Evolutionary conservation across 2,113 vertebrate genomes (phyloP).

Genomic region (Riparia riparia): DNA sequence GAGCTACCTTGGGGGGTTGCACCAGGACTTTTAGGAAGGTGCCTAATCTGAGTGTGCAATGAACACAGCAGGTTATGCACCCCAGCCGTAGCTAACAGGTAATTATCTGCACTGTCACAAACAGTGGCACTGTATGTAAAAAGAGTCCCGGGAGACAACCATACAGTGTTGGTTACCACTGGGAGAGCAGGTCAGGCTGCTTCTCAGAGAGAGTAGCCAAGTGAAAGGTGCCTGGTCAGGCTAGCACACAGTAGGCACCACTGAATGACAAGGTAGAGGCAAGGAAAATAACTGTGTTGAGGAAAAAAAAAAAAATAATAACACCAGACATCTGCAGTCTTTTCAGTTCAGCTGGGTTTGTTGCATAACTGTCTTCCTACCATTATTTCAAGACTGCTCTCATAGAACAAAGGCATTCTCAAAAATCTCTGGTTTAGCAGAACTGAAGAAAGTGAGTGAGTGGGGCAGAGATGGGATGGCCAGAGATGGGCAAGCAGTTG

Average conservation of each 20-base stretch:
- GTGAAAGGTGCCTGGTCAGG: neutral
- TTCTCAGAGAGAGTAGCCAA: neutral
- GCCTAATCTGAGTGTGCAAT: neutral
- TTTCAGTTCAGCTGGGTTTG: neutral
- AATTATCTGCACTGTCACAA: neutral
- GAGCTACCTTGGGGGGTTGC: neutral
- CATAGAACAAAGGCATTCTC: neutral
- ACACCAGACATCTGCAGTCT: neutral
- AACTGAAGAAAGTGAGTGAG: neutral
- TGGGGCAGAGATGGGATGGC: neutral
- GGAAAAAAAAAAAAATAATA: neutral
- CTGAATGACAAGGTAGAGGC: neutral
- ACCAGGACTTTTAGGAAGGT: neutral
- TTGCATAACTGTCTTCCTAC: neutral
- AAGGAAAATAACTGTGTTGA: neutral
- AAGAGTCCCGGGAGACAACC: neutral
- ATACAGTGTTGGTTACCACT: neutral
- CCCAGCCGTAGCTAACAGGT: neutral
- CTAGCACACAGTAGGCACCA: neutral
- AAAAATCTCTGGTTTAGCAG: neutral
- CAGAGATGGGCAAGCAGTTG: neutral
- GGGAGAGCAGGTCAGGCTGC: neutral
- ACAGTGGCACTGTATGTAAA: neutral
- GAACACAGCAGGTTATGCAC: neutral
- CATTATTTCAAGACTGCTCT: neutral